Base-by-base conservation (phyloP, 1,140 invertebrate species). In the Drosophila neocordata region DNA sequence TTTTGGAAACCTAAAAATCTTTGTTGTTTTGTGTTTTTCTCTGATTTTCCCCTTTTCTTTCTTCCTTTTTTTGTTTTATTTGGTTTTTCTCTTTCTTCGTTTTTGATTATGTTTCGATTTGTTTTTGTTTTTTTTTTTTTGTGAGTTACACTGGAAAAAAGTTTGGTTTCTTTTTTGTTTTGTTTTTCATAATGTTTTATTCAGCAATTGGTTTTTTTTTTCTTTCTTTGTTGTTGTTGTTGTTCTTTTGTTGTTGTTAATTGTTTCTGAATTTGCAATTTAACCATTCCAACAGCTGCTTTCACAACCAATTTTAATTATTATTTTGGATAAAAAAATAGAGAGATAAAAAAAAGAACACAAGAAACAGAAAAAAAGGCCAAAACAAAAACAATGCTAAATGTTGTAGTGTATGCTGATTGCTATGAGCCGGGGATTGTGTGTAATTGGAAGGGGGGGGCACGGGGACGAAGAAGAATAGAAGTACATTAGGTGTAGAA, bases 71-170 rank as follows among this genome's bases (percentile, higher is more conserved):
- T 84, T 88, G 79, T 89, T 89, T 89, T 77, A 44, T 56, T 69
- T 31, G 9, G 48, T 71, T 65, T 77, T 79, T 73, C 83, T 89
- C 67, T 77, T 89, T 77, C 73, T 88, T 75, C 6, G 27, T 31
- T 87, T 82, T 88, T 89, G 79, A 88, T 88, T 88, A 88, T 88
- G 84, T 88, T 89, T 89, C 84, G 84, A 89, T 88, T 77, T 68
- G 77, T 89, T 72, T 65, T 41, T 76, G 69, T 24, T 24, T 1
- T 24, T 89, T 72, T 65, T 41, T 76, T 66, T 24, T 24, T 1
- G 2, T 24, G 66, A 64, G 62, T 68, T 76, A 72, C 62, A 79
- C 73, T 80, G 78, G 62, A 62, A 71, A 48, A 62, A 66, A 71
- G 81, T 78, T 78, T 82, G 87, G 78, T 87, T 85, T 84, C 71